Percentiles rank a stretch among this genome's conserved stretches.
Evolutionary conservation across 2,888 invertebrate genomes (phyloP).

Genomic region (Cantharis lateralis): DNA sequence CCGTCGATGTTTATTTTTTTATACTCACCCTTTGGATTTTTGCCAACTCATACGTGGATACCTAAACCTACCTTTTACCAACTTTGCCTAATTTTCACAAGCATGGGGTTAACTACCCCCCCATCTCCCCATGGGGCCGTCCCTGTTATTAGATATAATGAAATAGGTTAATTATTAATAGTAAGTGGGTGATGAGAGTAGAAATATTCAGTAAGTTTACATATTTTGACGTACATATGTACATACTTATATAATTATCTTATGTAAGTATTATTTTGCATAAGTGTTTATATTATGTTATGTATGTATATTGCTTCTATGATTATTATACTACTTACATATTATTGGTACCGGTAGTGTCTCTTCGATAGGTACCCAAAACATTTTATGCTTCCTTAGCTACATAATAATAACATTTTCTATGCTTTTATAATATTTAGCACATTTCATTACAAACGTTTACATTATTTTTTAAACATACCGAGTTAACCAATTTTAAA

Average conservation of each 20-base stretch:
- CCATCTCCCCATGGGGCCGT: too few relatives aligned
- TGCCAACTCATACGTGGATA: too few relatives aligned
- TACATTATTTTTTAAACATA: neutral
- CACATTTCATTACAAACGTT: neutral
- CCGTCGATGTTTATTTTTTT: too few relatives aligned
- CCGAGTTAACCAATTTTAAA: neutral
- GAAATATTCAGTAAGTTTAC: constrained; percentile 21
- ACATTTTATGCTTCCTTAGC: neutral
- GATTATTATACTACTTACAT: neutral
- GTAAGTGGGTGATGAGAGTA: constrained; percentile 16
- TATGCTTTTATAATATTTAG: neutral
- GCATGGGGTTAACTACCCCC: too few relatives aligned
- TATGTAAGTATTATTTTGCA: too few relatives aligned
- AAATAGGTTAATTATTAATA: neutral
- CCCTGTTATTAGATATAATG: constrained; percentile 4
- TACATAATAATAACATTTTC: neutral
- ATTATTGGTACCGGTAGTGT: neutral
- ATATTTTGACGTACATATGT: neutral
- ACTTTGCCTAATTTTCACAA: too few relatives aligned
- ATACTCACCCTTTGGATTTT: too few relatives aligned
- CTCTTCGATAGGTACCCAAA: neutral
- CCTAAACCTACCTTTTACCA: too few relatives aligned
- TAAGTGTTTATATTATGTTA: too few relatives aligned
- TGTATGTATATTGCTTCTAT: neutral
- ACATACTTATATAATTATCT: too few relatives aligned